Conservation (phyloP, 2,888 invertebrate species). For the Gnatocerus cornutus region DNA sequence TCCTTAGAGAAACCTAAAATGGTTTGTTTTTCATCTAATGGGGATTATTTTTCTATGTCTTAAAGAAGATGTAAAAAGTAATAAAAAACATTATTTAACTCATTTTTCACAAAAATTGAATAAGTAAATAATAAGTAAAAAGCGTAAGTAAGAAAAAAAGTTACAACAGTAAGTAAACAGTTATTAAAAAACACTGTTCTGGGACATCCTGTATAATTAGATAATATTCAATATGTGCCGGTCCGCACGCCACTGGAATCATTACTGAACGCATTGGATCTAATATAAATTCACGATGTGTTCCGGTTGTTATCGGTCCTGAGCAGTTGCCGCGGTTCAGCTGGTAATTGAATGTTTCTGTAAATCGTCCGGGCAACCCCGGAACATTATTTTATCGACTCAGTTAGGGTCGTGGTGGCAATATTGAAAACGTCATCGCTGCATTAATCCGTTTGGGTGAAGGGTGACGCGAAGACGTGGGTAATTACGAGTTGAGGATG, state of each 20-base stretch:
- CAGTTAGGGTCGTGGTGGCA: constrained; percentile 59
- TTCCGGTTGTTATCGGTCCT: constrained; percentile 66
- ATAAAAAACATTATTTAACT: no score
- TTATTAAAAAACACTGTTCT: no score
- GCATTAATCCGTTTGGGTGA: constrained; percentile 50
- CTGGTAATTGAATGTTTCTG: constrained; percentile 65
- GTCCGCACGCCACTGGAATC: constrained; percentile 37
- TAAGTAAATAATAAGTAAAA: no score
- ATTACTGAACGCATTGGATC: constrained; percentile 41
- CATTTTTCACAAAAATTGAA: no score
- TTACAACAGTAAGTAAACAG: no score
- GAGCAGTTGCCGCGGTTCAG: constrained; percentile 61
- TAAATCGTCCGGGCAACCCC: constrained; percentile 62
- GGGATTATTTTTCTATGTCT: no score
- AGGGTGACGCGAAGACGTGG: background rate
- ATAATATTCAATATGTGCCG: background rate
- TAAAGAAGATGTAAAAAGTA: no score
- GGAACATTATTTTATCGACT: constrained; percentile 63
- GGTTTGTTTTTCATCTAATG: no score
- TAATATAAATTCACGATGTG: constrained; percentile 67
- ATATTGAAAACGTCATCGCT: constrained; percentile 67
- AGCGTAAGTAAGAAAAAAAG: no score
- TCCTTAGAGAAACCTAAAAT: no score
- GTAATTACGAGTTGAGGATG: background rate
- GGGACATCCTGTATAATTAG: no score